phyloP scores from a whole-genome alignment of 2,797 vertebrate genomes.

The Sebastolobus altivelis region DNA sequence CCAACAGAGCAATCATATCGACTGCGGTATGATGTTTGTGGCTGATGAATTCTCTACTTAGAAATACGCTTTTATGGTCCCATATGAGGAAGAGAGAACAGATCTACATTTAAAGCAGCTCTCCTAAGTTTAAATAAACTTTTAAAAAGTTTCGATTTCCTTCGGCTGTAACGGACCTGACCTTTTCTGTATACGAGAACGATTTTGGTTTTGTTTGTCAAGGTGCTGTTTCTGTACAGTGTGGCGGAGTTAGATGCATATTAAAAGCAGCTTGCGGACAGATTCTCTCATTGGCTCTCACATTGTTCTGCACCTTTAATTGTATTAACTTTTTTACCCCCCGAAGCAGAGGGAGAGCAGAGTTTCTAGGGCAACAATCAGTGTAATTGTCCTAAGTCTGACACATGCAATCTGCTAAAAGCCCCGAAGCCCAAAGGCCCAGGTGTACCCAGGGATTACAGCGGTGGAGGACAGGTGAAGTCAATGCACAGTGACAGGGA shows the following conservation, averaged over 20 bases:
- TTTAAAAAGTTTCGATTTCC: slow-evolving; percentile 21
- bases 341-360: slow-evolving; percentile 63
- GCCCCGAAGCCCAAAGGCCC: slow-evolving; percentile 79
- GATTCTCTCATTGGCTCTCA: slow-evolving; percentile 60
- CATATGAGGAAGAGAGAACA: neutral
- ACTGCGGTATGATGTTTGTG: slow-evolving; percentile 1
- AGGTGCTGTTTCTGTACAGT: slow-evolving; percentile 20
- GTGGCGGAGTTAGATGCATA: slow-evolving; percentile 44
- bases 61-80: slow-evolving; percentile 20
- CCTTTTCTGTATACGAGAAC: slow-evolving; percentile 52
- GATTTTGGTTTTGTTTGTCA: slow-evolving; percentile 35
- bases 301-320: slow-evolving; percentile 79
- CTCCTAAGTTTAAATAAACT: slow-evolving; percentile 22
- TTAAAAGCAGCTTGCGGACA: slow-evolving; percentile 68
- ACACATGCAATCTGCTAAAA: slow-evolving; percentile 88
- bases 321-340: slow-evolving; percentile 70
- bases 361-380: slow-evolving; percentile 85
- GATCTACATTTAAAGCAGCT: slow-evolving; percentile 2
- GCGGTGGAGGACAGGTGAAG: slow-evolving; percentile 82
- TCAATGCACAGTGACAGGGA: slow-evolving; percentile 59
- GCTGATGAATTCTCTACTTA: slow-evolving; percentile 37
- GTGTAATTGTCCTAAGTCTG: slow-evolving; percentile 84
- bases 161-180: slow-evolving; percentile 10
- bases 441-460: slow-evolving; percentile 84
- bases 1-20: slow-evolving; percentile 5